Conservation (phyloP, 2,888 invertebrate species). For the Pseudococcus jackbeardsleyi region DNA sequence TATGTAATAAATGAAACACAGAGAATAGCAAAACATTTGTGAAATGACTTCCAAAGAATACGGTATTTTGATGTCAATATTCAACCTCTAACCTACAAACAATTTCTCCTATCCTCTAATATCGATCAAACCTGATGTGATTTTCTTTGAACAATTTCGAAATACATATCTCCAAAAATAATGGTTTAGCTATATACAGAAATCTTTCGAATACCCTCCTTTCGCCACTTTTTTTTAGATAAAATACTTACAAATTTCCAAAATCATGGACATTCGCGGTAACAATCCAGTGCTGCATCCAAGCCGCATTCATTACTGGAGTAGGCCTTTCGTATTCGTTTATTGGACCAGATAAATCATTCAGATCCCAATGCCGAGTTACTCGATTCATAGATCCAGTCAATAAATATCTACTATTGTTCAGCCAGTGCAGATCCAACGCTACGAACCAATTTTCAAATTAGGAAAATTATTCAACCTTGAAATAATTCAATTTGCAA, state of each 20-base stretch:
- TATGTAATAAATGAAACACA: neutral
- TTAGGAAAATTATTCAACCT: neutral
- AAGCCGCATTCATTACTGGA: constrained; percentile 3
- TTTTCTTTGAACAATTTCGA: no score
- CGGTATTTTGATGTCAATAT: no score
- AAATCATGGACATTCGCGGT: constrained; percentile 49
- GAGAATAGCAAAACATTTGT: no score
- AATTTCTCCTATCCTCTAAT: no score
- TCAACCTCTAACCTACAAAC: no score
- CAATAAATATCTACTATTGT: constrained; percentile 50
- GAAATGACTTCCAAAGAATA: no score
- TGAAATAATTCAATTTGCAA: neutral
- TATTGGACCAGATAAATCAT: constrained; percentile 59
- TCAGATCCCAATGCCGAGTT: constrained; percentile 63
- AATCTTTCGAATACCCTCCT: no score
- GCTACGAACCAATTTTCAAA: constrained; percentile 25
- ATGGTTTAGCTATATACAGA: no score
- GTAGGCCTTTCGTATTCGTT: constrained; percentile 49
- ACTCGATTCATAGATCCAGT: constrained; percentile 54
- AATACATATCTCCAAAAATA: no score
- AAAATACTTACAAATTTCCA: neutral
- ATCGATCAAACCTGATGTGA: no score
- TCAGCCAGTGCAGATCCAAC: constrained; percentile 57
- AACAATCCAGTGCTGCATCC: constrained; percentile 62
- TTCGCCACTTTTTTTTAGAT: no score